phyloP scores from a whole-genome alignment of 1,140 invertebrate genomes.

The Geopemphigus sp. region DNA sequence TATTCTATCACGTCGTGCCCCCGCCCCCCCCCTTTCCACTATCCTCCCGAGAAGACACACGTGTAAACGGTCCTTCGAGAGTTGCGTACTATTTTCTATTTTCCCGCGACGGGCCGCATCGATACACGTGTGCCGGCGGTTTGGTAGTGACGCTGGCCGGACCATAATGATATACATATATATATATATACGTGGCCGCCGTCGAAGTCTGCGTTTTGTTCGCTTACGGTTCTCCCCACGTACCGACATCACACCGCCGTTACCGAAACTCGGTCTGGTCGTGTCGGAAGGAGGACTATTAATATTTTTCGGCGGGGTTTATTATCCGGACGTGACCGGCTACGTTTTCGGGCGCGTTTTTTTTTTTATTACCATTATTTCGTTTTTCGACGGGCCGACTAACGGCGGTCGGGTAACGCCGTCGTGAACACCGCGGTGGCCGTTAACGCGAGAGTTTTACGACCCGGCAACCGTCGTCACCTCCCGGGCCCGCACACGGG shows the following conservation, averaged over 20 bases:
- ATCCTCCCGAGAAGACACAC: no score
- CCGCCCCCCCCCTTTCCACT: no score
- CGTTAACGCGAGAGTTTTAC: no score
- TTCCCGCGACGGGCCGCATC: neutral
- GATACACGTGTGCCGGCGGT: neutral
- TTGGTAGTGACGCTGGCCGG: neutral
- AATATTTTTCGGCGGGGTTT: neutral
- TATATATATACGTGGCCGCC: neutral
- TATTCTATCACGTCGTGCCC: conserved; percentile 41
- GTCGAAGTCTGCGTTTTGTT: conserved; percentile 16
- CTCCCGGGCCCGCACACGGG: neutral
- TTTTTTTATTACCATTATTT: conserved; percentile 1
- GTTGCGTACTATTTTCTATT: neutral
- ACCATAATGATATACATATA: neutral
- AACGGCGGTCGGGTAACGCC: neutral
- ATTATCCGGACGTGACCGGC: conserved; percentile 13
- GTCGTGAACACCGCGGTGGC: no score
- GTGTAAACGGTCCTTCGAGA: conserved; percentile 40
- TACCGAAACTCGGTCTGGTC: no score
- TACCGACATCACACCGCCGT: no score
- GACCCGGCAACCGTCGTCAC: no score
- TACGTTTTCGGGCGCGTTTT: neutral
- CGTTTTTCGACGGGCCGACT: neutral
- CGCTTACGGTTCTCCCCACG: neutral
- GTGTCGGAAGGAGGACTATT: neutral